phyloP scores from a whole-genome alignment of 2,888 invertebrate genomes.

The Euclidia mi region DNA sequence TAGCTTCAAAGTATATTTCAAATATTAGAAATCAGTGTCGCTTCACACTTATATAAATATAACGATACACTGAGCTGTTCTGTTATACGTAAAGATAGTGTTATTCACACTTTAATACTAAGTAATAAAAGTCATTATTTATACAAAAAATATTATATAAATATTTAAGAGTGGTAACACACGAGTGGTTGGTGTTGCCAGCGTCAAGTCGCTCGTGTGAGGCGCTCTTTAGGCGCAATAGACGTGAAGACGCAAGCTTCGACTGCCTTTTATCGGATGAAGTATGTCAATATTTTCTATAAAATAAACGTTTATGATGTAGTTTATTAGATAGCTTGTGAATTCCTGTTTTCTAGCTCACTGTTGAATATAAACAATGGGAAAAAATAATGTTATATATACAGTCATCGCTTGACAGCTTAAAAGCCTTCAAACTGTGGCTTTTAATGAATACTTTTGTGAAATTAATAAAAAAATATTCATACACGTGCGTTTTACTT shows the following conservation, averaged over 20 bases:
- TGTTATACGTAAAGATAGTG: conserved; percentile 87
- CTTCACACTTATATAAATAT: conserved; percentile 80
- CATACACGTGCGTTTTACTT: conserved; percentile 63
- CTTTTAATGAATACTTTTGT: conserved; percentile 89
- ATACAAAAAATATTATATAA: conserved; percentile 68
- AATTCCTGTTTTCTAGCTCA: conserved; percentile 81
- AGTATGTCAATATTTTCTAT: conserved; percentile 87
- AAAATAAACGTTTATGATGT: conserved; percentile 82
- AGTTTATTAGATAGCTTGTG: conserved; percentile 85
- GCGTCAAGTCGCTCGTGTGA: conserved; percentile 25
- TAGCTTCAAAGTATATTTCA: conserved; percentile 86
- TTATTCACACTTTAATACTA: conserved; percentile 84
- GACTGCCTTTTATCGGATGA: conserved; percentile 81
- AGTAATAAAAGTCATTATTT: conserved; percentile 82
- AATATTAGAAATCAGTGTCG: conserved; percentile 86
- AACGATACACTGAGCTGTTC: conserved; percentile 85
- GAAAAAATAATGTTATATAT: conserved; percentile 66
- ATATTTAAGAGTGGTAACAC: conserved; percentile 55
- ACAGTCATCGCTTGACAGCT: conserved; percentile 86
- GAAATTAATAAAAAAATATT: conserved; percentile 89
- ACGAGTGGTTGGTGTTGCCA: conserved; percentile 30
- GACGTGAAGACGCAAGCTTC: conserved; percentile 78
- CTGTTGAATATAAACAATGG: conserved; percentile 72
- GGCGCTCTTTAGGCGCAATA: conserved; percentile 69
- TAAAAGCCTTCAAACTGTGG: conserved; percentile 89